A percentile compares a stretch with the other conserved stretches of the same genome.
These are phyloP conservation scores for Trisateles emortualis DNA, from an alignment of 2,888 invertebrate species.

Conservation along the genomic window DNA sequence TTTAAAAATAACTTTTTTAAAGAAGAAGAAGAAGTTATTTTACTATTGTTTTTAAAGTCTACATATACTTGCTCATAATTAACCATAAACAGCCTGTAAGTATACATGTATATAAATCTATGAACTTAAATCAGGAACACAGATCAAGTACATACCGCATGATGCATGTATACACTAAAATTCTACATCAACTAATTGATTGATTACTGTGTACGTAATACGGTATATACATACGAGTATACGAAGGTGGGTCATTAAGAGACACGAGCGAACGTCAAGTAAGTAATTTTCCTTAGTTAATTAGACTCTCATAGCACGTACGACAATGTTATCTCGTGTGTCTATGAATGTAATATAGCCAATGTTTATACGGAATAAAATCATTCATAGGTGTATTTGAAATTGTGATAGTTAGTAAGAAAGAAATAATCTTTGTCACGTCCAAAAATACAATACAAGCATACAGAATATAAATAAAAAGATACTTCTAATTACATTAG, in stretches of 20 bases:
- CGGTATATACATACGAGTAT: background rate
- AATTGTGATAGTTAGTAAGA: too few species aligned
- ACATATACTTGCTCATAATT: too few species aligned
- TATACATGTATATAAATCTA: too few species aligned
- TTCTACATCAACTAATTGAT: slow-evolving; percentile 4
- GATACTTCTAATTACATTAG: too few species aligned
- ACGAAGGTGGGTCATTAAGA: slow-evolving; percentile 4
- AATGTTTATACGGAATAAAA: background rate
- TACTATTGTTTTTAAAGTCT: too few species aligned
- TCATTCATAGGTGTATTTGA: background rate
- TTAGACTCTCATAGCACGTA: slow-evolving; percentile 3
- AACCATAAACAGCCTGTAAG: too few species aligned
- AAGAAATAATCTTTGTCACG: too few species aligned
- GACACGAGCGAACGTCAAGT: background rate
- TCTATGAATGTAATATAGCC: background rate
- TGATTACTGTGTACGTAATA: slow-evolving; percentile 4
- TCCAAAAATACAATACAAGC: too few species aligned
- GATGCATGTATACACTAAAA: background rate
- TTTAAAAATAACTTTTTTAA: too few species aligned
- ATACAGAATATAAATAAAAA: too few species aligned
- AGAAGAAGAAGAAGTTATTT: too few species aligned
- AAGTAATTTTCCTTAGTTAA: slow-evolving; percentile 11
- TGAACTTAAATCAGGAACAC: background rate
- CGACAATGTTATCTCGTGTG: background rate
- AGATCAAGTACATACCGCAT: background rate